These are phyloP conservation scores for Parazoanthus atlanticus DNA, from an alignment of 92 coral and sea anemone species.

Conservation along the genomic window DNA sequence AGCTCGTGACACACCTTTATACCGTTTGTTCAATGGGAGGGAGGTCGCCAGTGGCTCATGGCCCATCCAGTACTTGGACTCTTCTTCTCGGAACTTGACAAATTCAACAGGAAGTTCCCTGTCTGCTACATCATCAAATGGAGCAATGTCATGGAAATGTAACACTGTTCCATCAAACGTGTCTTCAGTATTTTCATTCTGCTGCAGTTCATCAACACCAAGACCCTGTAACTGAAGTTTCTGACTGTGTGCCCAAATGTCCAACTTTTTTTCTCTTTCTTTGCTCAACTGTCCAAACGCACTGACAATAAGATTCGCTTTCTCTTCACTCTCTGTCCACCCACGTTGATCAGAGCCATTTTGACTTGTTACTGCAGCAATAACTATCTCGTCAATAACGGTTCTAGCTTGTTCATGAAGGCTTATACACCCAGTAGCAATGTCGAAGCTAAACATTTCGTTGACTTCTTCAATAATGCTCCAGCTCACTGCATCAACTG, in stretches of 20 bases:
- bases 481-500: constrained; percentile 41
- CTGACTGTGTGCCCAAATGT: constrained; percentile 75
- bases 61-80: constrained; percentile 78
- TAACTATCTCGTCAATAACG: constrained; percentile 51
- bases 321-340: constrained; percentile 32
- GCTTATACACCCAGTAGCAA: constrained; percentile 50
- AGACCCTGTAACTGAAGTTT: constrained; percentile 37
- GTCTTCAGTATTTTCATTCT: constrained; percentile 50
- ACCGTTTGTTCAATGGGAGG: constrained; percentile 73
- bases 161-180: constrained; percentile 76
- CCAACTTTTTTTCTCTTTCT: constrained; percentile 46
- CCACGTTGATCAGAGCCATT: background rate
- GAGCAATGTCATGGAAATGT: constrained; percentile 65
- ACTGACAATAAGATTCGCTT: constrained; percentile 44
- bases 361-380: constrained; percentile 47
- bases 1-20: constrained; percentile 73
- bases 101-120: constrained; percentile 55
- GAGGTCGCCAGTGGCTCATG: constrained; percentile 43
- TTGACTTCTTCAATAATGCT: constrained; percentile 63
- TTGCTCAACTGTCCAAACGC: constrained; percentile 65
- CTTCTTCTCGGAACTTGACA: constrained; percentile 61
- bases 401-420: constrained; percentile 57
- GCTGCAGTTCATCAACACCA: constrained; percentile 33
- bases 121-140: constrained; percentile 62
- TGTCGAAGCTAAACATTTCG: constrained; percentile 46